Evolutionary conservation across 2,113 vertebrate species (phyloP).

Genomic region (Microtus richardsoni): DNA sequence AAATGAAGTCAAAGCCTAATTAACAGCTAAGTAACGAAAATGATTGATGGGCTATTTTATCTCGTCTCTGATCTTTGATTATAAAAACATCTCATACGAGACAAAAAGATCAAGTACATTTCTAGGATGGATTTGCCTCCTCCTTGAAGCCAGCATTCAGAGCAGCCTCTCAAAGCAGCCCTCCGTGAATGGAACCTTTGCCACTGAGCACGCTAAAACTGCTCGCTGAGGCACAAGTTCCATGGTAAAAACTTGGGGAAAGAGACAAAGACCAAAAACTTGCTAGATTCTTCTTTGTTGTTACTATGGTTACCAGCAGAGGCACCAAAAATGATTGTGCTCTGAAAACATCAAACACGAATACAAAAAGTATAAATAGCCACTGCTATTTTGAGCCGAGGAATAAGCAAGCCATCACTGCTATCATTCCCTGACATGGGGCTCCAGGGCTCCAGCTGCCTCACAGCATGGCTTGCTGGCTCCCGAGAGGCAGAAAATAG

Average conservation of each 20-base stretch:
- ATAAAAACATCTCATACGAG: not conserved
- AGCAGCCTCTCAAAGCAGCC: not conserved
- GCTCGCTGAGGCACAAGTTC: not conserved
- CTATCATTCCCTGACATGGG: not conserved
- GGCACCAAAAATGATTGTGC: not conserved
- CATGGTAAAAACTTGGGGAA: not conserved
- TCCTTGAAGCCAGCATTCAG: not conserved
- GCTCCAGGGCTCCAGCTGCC: not conserved
- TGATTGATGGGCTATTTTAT: not conserved
- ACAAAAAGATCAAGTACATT: not conserved
- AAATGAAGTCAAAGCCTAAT: not conserved
- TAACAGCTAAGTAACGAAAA: not conserved
- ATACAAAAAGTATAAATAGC: constrained; percentile 30
- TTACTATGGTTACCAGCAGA: not conserved
- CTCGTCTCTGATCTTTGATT: not conserved
- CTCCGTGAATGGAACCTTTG: not conserved
- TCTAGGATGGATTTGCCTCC: not conserved
- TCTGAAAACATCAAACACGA: constrained; percentile 21
- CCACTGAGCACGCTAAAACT: not conserved
- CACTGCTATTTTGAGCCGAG: constrained; percentile 37
- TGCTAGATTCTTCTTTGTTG: not conserved
- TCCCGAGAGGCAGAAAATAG: not conserved
- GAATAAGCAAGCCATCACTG: constrained; percentile 11
- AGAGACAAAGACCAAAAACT: not conserved
- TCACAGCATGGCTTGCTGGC: not conserved